Percentiles rank a stretch among this genome's conserved stretches.
Conservation (phyloP, 2,797 vertebrate genomes). For the Neoniphon sammara region DNA sequence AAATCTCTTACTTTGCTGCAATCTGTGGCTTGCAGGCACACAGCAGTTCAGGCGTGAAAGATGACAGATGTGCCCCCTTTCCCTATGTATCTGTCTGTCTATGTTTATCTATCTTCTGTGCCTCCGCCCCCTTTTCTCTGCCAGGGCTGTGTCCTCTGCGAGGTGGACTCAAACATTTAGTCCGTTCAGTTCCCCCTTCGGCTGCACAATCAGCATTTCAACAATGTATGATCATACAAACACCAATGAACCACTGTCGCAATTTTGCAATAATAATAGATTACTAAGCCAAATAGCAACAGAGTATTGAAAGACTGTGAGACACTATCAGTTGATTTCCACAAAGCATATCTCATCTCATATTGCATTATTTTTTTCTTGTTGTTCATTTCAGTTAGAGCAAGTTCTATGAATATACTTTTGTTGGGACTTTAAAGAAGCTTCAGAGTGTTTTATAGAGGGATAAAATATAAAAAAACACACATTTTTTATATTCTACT, state of each 20-base stretch:
- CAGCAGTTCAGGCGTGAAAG: constrained; percentile 56
- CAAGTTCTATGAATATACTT: background rate
- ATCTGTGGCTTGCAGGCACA: constrained; percentile 51
- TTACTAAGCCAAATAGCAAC: constrained; percentile 12
- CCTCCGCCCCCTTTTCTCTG: constrained; percentile 25
- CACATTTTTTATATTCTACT: background rate
- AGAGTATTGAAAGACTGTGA: background rate
- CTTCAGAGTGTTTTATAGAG: background rate
- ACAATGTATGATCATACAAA: background rate
- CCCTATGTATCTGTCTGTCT: constrained; percentile 28
- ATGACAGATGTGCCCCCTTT: constrained; percentile 62
- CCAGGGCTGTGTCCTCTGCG: constrained; percentile 12
- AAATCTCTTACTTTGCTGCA: constrained; percentile 39
- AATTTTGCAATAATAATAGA: constrained; percentile 13
- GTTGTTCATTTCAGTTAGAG: background rate
- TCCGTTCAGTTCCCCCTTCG: constrained; percentile 11
- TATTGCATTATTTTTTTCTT: background rate
- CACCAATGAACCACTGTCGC: too few species aligned
- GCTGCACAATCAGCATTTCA: constrained; percentile 13
- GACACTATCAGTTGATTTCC: background rate
- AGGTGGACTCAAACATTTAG: constrained; percentile 27
- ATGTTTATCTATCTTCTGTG: constrained; percentile 30
- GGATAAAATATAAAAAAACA: too few species aligned
- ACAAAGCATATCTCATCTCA: background rate
- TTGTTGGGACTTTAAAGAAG: too few species aligned